Percentiles rank a stretch among this genome's conserved stretches.
These are phyloP conservation scores for Rhinolophus sinicus DNA, from an alignment of 2,113 vertebrate genomes.

Conservation along the genomic window DNA sequence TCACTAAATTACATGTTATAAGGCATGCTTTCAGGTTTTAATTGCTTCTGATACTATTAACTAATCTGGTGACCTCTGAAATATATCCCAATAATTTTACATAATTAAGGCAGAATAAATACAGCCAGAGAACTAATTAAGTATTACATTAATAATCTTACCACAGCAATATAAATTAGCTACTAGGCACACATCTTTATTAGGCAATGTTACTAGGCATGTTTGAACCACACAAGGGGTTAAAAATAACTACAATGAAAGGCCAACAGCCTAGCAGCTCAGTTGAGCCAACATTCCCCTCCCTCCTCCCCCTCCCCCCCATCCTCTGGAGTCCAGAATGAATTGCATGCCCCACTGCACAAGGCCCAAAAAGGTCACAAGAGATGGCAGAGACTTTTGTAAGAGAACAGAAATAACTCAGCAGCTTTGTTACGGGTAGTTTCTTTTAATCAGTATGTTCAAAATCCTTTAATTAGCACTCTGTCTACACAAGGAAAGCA, in stretches of 20 bases:
- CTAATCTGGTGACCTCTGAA: slow-evolving; percentile 21
- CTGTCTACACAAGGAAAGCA: slow-evolving; percentile 82
- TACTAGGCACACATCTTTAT: slow-evolving; percentile 53
- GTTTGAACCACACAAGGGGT: slow-evolving; percentile 77
- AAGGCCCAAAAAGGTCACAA: slow-evolving; percentile 80
- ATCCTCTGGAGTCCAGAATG: slow-evolving; percentile 68
- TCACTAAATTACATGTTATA: slow-evolving; percentile 54
- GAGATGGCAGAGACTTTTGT: slow-evolving; percentile 80
- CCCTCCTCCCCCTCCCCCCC: slow-evolving; percentile 44
- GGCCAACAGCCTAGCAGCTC: slow-evolving; percentile 73
- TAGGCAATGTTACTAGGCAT: slow-evolving; percentile 28
- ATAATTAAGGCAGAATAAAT: slow-evolving; percentile 55
- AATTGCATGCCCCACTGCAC: slow-evolving; percentile 79
- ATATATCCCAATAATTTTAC: slow-evolving; percentile 47
- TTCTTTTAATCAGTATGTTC: slow-evolving; percentile 83
- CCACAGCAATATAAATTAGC: slow-evolving; percentile 63
- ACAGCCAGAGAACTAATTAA: slow-evolving; percentile 60
- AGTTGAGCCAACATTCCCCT: slow-evolving; percentile 76
- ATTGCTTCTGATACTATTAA: slow-evolving; percentile 49
- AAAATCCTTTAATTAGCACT: slow-evolving; percentile 84
- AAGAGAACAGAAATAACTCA: slow-evolving; percentile 85
- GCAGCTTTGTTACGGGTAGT: slow-evolving; percentile 81
- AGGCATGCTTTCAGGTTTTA: slow-evolving; percentile 40
- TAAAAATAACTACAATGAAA: slow-evolving; percentile 80
- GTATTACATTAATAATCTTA: slow-evolving; percentile 49